Percentiles rank a stretch among this genome's conserved stretches.
phyloP scores from a whole-genome alignment of 2,113 vertebrate genomes.

The Cyprinodon variegatus region DNA sequence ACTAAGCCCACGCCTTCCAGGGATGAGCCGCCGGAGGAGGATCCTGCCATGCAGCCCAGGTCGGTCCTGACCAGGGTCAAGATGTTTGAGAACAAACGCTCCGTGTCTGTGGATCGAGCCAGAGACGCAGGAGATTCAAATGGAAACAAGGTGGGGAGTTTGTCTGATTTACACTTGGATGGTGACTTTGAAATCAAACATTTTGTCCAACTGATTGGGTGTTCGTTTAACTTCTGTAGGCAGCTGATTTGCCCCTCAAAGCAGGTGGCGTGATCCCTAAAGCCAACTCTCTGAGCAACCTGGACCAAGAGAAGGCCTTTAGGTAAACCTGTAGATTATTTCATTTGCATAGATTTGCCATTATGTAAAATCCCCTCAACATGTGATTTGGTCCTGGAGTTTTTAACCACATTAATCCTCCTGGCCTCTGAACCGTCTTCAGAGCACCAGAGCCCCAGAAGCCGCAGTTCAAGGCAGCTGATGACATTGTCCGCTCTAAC shows the following conservation, averaged over 20 bases:
- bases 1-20: conserved; percentile 80
- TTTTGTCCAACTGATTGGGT: background rate
- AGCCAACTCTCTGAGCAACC: conserved; percentile 87
- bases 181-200: background rate
- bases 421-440: conserved; percentile 1
- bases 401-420: background rate
- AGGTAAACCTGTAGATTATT: conserved; percentile 78
- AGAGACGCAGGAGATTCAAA: conserved; percentile 84
- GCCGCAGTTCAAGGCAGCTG: conserved; percentile 84
- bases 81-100: conserved; percentile 98
- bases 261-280: conserved; percentile 85
- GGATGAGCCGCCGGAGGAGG: conserved; percentile 83
- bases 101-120: conserved; percentile 87
- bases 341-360: background rate
- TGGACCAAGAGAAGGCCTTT: conserved; percentile 92
- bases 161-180: background rate
- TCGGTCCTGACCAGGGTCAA: conserved; percentile 96
- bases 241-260: conserved; percentile 89
- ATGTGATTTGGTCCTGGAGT: background rate
- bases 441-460: conserved; percentile 94
- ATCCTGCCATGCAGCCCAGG: conserved; percentile 92
- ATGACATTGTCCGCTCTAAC: conserved; percentile 92
- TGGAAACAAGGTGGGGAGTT: conserved; percentile 80
- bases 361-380: background rate
- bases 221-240: conserved; percentile 68